Evolutionary conservation across 1,140 invertebrate genomes (phyloP).

Genomic region (Lordiphosa clarofinis): DNA sequence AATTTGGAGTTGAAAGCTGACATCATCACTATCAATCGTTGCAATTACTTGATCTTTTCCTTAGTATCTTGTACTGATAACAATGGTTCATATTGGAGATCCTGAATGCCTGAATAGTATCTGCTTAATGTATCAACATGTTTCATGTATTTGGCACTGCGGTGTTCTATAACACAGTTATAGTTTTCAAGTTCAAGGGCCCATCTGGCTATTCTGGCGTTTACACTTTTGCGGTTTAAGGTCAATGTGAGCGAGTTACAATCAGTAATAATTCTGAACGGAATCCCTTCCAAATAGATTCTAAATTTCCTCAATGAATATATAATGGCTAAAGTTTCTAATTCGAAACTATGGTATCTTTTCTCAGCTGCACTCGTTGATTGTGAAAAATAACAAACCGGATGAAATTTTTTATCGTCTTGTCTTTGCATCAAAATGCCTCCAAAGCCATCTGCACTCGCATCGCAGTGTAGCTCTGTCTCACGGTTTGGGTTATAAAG

Average conservation of each 20-base stretch:
- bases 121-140: conserved; percentile 4
- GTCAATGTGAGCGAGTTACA: conserved; percentile 7
- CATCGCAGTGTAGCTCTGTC: conserved; percentile 2
- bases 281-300: conserved; percentile 8
- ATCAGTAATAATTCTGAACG: conserved; percentile 4
- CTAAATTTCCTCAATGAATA: conserved; percentile 1
- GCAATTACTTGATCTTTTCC: no score
- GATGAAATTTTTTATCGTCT: no score
- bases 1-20: no score
- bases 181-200: conserved; percentile 7
- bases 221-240: background rate
- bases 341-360: conserved; percentile 6
- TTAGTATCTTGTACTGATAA: no score
- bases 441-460: background rate
- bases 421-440: no score
- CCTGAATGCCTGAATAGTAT: no score
- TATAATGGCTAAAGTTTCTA: conserved; percentile 1
- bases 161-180: conserved; percentile 1
- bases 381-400: conserved; percentile 9
- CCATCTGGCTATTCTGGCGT: conserved; percentile 2
- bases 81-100: no score
- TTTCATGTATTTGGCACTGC: conserved; percentile 4
- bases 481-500: background rate
- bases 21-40: no score
- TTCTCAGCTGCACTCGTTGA: conserved; percentile 1